Evolutionary conservation across 2,797 vertebrate genomes (phyloP), one percentile per base, ranked within the genome.

Genomic region (Phoxinus dragarum): DNA sequence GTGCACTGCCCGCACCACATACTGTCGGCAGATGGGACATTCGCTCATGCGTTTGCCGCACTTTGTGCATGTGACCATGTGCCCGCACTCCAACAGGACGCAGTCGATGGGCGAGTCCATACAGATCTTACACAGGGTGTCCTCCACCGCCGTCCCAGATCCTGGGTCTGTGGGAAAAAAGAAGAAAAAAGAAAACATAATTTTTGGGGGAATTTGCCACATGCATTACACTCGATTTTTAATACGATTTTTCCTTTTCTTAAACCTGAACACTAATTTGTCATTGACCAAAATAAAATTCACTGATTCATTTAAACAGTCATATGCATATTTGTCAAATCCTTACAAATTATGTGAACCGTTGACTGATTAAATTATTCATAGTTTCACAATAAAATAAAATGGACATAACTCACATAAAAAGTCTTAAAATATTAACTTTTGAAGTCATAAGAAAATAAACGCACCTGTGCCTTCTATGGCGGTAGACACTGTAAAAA

Each of bases 1-100:
- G 0, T 98, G 98, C 84, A 99, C 97, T 1, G 97, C 98, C 54
- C 98, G 89, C 80, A 99, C 94, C 31, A 99, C 98, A 0, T 97
- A 98, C 94, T 99, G 98, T 38, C 98, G 94, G 92, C 98, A 99
- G 84, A 99, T 96, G 27, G 98, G 98, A 86, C 98, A 99, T 87
- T 99, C 98, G 8, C 91, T 98, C 98, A 99, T 99, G 83, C 96
- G 95, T 92, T 98, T 99, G 68, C 98, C 98, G 0, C 98, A 99
- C 93, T 98, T 98, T 84, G 97, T 98, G 94, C 98, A 99, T 4
- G 98, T 99, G 86, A 99, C 96, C 98, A 99, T 98, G 93, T 99
- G 98, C 87, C 98, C 98, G 0, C 98, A 99, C 77, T 99, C 98
- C 86, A 99, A 94, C 80, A 99, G 95, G 49, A 99, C 97, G 0